Percentiles rank a stretch among this genome's conserved stretches.
These are phyloP conservation scores for Cottus gobio DNA, from an alignment of 2,113 vertebrate genomes.

Conservation along the genomic window DNA sequence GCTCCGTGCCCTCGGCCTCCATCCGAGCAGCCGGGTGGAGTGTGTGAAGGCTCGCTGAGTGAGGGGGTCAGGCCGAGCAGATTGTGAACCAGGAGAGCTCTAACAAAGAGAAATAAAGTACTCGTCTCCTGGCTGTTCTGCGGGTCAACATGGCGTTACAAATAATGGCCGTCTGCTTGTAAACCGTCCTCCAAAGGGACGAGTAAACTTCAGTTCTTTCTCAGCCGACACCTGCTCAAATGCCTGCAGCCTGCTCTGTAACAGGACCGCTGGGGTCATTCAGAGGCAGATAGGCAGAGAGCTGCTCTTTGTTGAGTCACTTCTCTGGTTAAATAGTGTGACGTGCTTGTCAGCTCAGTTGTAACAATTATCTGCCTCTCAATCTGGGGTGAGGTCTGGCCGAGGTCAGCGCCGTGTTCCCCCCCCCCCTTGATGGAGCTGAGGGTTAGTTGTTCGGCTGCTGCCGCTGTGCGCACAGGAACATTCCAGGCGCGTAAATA, in stretches of 20 bases:
- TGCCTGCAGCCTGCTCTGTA: conserved; percentile 34
- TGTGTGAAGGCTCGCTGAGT: conserved; percentile 39
- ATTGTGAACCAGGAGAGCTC: conserved; percentile 32
- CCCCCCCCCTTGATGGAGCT: conserved; percentile 52
- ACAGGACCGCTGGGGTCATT: conserved; percentile 47
- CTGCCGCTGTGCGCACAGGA: conserved; percentile 60
- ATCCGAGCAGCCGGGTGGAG: conserved; percentile 38
- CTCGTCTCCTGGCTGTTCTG: conserved; percentile 32
- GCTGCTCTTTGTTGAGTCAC: conserved; percentile 65
- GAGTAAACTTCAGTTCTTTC: conserved; percentile 31
- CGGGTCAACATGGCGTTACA: conserved; percentile 29
- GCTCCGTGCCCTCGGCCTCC: conserved; percentile 45
- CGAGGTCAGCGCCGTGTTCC: conserved; percentile 52
- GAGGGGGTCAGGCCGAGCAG: conserved; percentile 43
- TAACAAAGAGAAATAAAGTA: conserved; percentile 5
- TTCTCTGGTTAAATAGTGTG: conserved; percentile 65
- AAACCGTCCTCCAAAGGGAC: conserved; percentile 3
- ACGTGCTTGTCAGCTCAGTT: conserved; percentile 59
- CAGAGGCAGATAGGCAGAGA: conserved; percentile 64
- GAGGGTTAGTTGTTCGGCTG: conserved; percentile 55
- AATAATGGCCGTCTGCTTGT: conserved; percentile 9
- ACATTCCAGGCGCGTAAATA: conserved; percentile 76
- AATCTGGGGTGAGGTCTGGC: conserved; percentile 57
- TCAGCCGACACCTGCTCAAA: conserved; percentile 48
- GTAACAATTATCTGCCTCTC: conserved; percentile 58